These are phyloP conservation scores for Malurus melanocephalus DNA, from an alignment of 2,113 vertebrate species.

Conservation along the genomic window DNA sequence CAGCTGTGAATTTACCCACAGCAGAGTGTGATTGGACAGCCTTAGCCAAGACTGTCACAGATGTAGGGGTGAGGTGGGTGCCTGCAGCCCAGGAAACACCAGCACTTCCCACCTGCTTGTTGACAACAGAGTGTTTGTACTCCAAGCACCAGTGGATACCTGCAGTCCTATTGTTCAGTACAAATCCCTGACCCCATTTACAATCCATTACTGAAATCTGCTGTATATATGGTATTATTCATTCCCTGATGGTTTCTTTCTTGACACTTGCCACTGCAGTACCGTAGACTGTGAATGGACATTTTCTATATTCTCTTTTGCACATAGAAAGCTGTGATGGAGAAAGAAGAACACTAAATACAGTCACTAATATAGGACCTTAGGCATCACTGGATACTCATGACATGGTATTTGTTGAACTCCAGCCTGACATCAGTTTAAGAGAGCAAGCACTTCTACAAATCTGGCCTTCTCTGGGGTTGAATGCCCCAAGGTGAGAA, in stretches of 20 bases:
- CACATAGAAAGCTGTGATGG: not conserved
- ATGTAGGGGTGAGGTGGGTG: not conserved
- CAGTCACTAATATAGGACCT: not conserved
- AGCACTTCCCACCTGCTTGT: rapidly evolving
- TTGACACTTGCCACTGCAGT: not conserved
- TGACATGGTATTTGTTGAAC: not conserved
- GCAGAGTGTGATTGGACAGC: rapidly evolving
- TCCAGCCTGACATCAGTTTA: not conserved
- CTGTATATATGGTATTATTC: not conserved
- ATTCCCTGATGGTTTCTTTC: not conserved
- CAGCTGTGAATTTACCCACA: not conserved
- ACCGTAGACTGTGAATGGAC: not conserved
- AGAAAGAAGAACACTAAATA: not conserved
- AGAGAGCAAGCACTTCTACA: not conserved
- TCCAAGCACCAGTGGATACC: not conserved
- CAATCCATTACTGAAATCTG: not conserved
- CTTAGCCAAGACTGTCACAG: rapidly evolving
- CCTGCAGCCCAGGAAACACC: not conserved
- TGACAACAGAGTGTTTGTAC: not conserved
- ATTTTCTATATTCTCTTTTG: not conserved
- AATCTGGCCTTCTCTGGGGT: not conserved
- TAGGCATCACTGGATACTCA: not conserved
- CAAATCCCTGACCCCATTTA: not conserved
- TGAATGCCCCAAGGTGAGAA: not conserved
- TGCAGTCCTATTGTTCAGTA: not conserved